Evolutionary conservation across 2,888 invertebrate genomes (phyloP), one percentile per base, ranked within the genome.

Genomic region (Aporophyla nigra): DNA sequence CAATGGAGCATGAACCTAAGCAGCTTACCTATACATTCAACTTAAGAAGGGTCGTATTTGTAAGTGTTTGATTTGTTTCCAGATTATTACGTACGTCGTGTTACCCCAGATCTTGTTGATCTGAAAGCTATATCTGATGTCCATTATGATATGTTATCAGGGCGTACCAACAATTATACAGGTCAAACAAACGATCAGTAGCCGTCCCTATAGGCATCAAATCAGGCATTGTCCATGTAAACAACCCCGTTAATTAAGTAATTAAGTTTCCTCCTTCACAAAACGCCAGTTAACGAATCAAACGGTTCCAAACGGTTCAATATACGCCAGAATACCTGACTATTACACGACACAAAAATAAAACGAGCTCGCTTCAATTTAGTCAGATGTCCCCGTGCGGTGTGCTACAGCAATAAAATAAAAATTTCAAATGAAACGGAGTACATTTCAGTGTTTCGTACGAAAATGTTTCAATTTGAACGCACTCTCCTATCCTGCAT

Each of bases 381-480:
- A 80, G 82, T 84, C 74, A 71, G 76, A 79, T 80, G 78, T 79
- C 72, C 85, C 78, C 80, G 53, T 71, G 76, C 59, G 70, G 78
- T 69, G 71, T 40, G 21, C 62, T 68, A 71, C 65, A 67, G 75
- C 86, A 82, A 86, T 86, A 84, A 87, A 87, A 87, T 86, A 82
- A 86, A 87, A 87, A 82, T 76, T 86, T 86, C 84, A 87, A 87
- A 86, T 87, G 78, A 76, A 87, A 77, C 84, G 68, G 69, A 87
- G 87, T 80, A 84, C 82, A 53, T 86, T 87, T 80, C 79, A 73
- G 74, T 87, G 86, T 87, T 82, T 53, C 54, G 72, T 71, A 86
- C 78, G 76, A 87, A 87, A 87, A 86, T 87, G 84, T 86, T 87
- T 87, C 86, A 85, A 87, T 87, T 87, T 85, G 51, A 80, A 87